Evolutionary conservation across 1,140 invertebrate genomes (phyloP).

Genomic region (Drosophila simulans): DNA sequence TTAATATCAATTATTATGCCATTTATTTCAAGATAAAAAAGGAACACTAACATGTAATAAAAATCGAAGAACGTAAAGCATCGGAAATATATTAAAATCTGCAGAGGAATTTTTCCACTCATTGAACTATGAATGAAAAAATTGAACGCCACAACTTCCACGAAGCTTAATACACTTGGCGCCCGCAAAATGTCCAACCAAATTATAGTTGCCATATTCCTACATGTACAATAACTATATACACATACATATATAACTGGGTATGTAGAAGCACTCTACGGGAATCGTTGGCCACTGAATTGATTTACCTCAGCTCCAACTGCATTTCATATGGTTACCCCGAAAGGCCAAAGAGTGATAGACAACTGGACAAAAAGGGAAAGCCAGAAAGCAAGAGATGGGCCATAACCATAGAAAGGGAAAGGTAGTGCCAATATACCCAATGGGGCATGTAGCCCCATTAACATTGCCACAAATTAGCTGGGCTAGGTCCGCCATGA

Average conservation of each 20-base stretch:
- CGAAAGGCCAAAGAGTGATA: conserved; percentile 34
- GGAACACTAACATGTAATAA: background rate
- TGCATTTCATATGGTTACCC: conserved; percentile 26
- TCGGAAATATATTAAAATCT: background rate
- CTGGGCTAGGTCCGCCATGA: conserved; percentile 18
- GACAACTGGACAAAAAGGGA: conserved; percentile 9
- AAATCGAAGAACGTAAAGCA: background rate
- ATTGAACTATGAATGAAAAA: conserved; percentile 17
- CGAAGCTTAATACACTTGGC: background rate
- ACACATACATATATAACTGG: background rate
- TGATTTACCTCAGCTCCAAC: conserved; percentile 53
- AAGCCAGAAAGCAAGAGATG: conserved; percentile 6
- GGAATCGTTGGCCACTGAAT: conserved; percentile 39
- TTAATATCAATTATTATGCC: no score
- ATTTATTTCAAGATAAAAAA: no score
- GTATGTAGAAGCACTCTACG: conserved; percentile 25
- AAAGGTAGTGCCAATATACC: conserved; percentile 27
- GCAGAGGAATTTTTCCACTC: conserved; percentile 9
- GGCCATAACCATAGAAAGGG: conserved; percentile 7
- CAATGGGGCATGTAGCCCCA: conserved; percentile 21
- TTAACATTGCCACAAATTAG: conserved; percentile 42
- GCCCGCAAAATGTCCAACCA: conserved; percentile 6
- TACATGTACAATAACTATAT: conserved; percentile 12
- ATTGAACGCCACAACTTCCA: conserved; percentile 11
- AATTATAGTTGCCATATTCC: conserved; percentile 30